Base-by-base conservation (phyloP, 2,113 vertebrate genomes). In the Corythoichthys intestinalis region DNA sequence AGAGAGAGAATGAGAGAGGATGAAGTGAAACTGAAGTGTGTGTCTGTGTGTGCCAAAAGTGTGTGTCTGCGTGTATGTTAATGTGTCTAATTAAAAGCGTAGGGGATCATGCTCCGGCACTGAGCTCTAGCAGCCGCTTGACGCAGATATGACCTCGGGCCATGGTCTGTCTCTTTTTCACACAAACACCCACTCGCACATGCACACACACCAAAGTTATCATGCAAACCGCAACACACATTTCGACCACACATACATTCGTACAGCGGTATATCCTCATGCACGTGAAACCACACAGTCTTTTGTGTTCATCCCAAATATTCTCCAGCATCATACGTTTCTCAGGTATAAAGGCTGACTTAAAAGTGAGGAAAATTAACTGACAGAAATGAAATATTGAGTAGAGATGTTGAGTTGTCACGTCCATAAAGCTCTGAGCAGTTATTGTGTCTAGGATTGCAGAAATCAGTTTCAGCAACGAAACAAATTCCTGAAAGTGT, bases 71-170 rank as follows among this genome's bases (percentile, higher is more conserved):
- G 83, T 80, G 78, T 83, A 85, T 90, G 84, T 87, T 89, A 90
- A 90, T 90, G 79, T 85, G 77, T 85, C 86, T 89, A 88, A 90
- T 90, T 89, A 89, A 89, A 88, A 79, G 84, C 80, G 77, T 76
- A 82, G 76, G 84, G 87, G 89, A 88, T 90, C 89, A 90, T 84
- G 76, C 86, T 84, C 72, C 65, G 67, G 80, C 86, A 69, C 89
- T 87, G 79, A 87, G 89, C 86, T 87, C 81, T 56, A 80, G 81
- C 86, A 90, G 85, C 83, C 82, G 86, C 79, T 82, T 78, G 83
- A 83, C 68, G 82, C 76, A 87, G 79, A 87, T 89, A 88, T 90
- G 83, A 90, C 88, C 88, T 71, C 74, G 64, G 88, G 88, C 88
- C 77, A 90, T 90, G 85, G 83, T 85, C 85, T 87, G 66, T 68